These are phyloP conservation scores for Microtus ochrogaster DNA, from an alignment of 2,113 vertebrate species.

Conservation along the genomic window DNA sequence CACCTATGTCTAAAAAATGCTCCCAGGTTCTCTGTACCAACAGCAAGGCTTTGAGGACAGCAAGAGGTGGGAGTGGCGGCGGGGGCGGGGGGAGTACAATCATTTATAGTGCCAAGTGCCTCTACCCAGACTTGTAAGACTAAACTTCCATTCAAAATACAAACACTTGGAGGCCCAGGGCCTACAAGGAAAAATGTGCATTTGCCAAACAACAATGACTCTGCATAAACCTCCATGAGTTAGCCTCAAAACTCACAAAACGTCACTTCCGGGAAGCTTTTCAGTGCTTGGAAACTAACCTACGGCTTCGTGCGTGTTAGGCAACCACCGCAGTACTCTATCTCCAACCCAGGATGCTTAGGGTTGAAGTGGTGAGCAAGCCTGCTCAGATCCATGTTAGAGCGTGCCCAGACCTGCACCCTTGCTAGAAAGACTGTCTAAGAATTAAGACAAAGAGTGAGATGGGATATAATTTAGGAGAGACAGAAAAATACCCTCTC, in stretches of 20 bases:
- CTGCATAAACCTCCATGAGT: background rate
- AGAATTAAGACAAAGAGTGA: background rate
- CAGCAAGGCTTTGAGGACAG: background rate
- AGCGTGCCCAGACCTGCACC: background rate
- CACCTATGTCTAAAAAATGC: background rate
- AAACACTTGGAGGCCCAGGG: background rate
- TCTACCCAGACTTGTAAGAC: background rate
- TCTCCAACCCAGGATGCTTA: background rate
- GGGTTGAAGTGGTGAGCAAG: background rate
- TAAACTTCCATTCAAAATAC: constrained; percentile 4
- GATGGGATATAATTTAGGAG: background rate
- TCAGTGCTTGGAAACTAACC: background rate
- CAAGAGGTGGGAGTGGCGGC: background rate
- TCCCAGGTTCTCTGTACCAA: background rate
- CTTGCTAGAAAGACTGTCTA: background rate
- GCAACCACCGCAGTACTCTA: background rate
- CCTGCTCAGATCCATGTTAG: background rate
- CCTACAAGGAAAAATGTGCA: background rate
- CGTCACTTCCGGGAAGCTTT: background rate
- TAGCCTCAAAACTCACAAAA: background rate
- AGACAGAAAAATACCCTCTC: background rate
- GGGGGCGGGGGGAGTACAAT: rapidly evolving
- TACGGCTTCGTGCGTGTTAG: background rate
- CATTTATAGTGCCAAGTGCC: background rate
- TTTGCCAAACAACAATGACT: background rate